These are phyloP conservation scores for Phlogophora meticulosa DNA, from an alignment of 2,888 invertebrate species.

Conservation along the genomic window DNA sequence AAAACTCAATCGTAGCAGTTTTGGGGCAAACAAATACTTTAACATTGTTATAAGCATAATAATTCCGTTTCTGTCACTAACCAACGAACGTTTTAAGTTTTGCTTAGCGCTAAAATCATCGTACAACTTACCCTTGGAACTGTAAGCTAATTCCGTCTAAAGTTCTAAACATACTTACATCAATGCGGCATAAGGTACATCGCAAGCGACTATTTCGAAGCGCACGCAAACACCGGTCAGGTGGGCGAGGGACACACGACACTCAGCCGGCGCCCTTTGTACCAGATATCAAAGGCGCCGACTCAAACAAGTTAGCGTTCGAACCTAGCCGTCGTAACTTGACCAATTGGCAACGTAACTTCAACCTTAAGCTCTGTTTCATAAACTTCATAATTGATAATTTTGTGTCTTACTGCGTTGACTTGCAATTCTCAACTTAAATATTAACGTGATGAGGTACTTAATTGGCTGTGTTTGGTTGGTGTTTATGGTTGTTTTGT, in stretches of 20 bases:
- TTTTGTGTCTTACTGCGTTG: not conserved
- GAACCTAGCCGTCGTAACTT: slow-evolving; percentile 64
- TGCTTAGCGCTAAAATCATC: not conserved
- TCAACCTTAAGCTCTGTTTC: fast-evolving
- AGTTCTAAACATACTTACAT: slow-evolving; percentile 45
- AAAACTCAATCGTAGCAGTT: too few species aligned
- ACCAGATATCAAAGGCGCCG: slow-evolving; percentile 85
- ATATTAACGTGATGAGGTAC: fast-evolving
- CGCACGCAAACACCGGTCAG: slow-evolving; percentile 85
- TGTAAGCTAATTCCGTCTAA: slow-evolving; percentile 33
- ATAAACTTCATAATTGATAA: slow-evolving; percentile 4
- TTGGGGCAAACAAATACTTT: too few species aligned
- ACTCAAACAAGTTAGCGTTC: slow-evolving; percentile 78
- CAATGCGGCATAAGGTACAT: slow-evolving; percentile 50
- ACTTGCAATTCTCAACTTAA: not conserved
- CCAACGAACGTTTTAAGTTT: not conserved
- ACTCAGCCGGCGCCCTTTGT: slow-evolving; percentile 88
- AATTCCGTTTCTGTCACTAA: too few species aligned
- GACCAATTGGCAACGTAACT: slow-evolving; percentile 33
- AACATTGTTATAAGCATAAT: too few species aligned
- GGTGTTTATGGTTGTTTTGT: slow-evolving; percentile 62
- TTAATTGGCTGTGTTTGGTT: not conserved
- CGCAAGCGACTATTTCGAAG: slow-evolving; percentile 57
- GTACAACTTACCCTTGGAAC: slow-evolving; percentile 7
- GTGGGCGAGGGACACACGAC: slow-evolving; percentile 88